These are phyloP conservation scores for Sogatella furcifera DNA, from an alignment of 1,140 invertebrate species.

Conservation along the genomic window DNA sequence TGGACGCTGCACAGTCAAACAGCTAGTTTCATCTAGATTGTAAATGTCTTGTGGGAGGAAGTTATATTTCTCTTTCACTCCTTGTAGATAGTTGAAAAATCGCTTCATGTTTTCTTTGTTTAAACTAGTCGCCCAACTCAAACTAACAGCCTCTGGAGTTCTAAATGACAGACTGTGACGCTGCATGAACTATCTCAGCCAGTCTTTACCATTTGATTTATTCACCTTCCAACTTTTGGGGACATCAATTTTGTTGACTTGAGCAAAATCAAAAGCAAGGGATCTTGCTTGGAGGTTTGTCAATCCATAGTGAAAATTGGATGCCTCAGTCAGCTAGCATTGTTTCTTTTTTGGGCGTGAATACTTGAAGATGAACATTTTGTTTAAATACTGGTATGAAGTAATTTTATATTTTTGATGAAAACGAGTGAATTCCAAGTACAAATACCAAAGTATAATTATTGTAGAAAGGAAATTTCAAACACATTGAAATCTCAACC, in stretches of 20 bases:
- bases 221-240: background rate
- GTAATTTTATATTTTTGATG: no score
- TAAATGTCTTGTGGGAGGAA: conserved; percentile 30
- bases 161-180: conserved; percentile 33
- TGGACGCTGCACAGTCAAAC: conserved; percentile 35
- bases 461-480: no score
- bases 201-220: conserved; percentile 19
- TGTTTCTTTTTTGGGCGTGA: no score
- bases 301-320: no score
- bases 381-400: no score
- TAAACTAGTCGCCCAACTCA: conserved; percentile 31
- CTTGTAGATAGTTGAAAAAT: conserved; percentile 29
- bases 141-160: conserved; percentile 33
- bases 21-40: conserved; percentile 39
- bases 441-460: no score
- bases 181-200: conserved; percentile 35
- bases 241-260: background rate
- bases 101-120: conserved; percentile 33
- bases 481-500: no score
- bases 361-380: no score
- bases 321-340: no score
- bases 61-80: conserved; percentile 26
- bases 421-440: no score
- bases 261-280: conserved; percentile 4
- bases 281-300: no score